Conservation (phyloP, 2,113 vertebrate genomes). For the Vimba vimba region DNA sequence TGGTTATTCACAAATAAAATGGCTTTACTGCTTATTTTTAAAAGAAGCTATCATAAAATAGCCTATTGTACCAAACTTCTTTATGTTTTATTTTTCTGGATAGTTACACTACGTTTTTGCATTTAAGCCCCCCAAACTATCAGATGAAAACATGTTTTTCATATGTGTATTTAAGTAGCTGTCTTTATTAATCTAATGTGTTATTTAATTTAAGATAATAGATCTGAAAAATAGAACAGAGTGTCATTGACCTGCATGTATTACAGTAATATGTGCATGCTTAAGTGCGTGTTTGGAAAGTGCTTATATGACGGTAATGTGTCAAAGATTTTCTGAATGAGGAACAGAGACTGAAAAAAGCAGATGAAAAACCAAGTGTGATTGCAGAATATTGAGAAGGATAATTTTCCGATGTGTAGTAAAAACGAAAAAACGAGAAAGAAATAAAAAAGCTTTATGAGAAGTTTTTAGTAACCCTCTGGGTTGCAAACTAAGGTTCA, state of each 20-base stretch:
- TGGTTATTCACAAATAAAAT: neutral
- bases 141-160: neutral
- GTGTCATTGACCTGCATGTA: constrained; percentile 47
- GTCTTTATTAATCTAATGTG: neutral
- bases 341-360: neutral
- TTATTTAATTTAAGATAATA: neutral
- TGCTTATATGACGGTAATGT: neutral
- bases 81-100: neutral
- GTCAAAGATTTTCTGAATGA: neutral
- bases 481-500: too few species aligned
- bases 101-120: neutral
- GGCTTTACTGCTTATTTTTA: neutral
- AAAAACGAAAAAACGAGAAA: neutral
- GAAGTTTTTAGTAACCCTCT: neutral
- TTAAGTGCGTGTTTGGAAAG: constrained; percentile 30
- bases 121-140: neutral
- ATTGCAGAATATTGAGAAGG: neutral
- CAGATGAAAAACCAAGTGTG: neutral
- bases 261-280: constrained; percentile 26
- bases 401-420: neutral
- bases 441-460: neutral
- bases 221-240: neutral
- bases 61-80: neutral
- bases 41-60: neutral
- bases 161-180: neutral